These are phyloP conservation scores for Camponotus floridanus DNA, from an alignment of 1,140 invertebrate genomes.

Conservation along the genomic window DNA sequence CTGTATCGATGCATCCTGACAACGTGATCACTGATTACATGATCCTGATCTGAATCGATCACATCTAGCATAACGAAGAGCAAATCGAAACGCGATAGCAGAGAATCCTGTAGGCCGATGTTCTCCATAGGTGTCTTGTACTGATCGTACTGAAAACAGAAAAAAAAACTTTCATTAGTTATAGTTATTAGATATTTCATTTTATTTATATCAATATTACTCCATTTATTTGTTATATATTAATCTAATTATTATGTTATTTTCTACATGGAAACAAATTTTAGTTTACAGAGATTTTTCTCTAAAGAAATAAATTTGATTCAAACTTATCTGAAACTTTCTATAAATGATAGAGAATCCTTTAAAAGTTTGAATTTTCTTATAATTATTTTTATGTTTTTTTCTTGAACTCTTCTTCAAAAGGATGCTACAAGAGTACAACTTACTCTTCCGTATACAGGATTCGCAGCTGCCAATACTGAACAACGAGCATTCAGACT, in stretches of 20 bases:
- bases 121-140: slow-evolving; percentile 99
- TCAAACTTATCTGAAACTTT: background rate
- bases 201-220: background rate
- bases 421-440: background rate
- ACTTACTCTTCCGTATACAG: slow-evolving; percentile 98
- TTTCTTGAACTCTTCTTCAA: background rate
- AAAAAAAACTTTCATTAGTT: slow-evolving; percentile 16
- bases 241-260: background rate
- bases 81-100: slow-evolving; percentile 99
- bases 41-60: slow-evolving; percentile 96
- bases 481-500: slow-evolving; percentile 99
- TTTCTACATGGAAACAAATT: background rate
- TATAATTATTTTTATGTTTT: background rate
- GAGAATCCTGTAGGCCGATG: slow-evolving; percentile 98
- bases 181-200: background rate
- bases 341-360: background rate
- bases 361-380: slow-evolving; percentile 1
- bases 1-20: slow-evolving; percentile 98
- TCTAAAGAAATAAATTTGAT: background rate
- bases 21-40: slow-evolving; percentile 98
- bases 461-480: slow-evolving; percentile 99
- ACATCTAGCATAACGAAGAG: slow-evolving; percentile 98
- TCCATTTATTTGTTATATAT: background rate
- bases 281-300: slow-evolving; percentile 16
- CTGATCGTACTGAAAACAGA: slow-evolving; percentile 94